A percentile compares a stretch with the other conserved stretches of the same genome.
These are phyloP conservation scores for Grammomys surdaster DNA, from an alignment of 2,113 vertebrate genomes.

Conservation along the genomic window DNA sequence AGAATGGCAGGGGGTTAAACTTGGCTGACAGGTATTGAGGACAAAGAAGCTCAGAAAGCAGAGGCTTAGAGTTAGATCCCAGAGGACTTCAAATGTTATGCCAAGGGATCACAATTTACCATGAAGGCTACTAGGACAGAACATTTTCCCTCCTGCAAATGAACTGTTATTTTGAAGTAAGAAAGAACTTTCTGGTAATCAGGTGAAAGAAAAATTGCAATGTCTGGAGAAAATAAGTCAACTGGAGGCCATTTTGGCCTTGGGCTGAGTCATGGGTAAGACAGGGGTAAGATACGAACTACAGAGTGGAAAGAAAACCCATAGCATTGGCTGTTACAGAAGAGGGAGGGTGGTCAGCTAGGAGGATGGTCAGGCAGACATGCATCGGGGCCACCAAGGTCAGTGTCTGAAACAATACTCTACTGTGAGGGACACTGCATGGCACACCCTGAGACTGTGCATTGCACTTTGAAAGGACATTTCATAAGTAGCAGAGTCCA, in stretches of 20 bases:
- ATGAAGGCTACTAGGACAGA: not conserved
- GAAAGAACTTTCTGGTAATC: not conserved
- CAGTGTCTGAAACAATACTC: not conserved
- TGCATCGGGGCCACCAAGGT: accelerated
- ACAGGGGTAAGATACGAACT: not conserved
- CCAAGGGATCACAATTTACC: not conserved
- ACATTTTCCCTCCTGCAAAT: not conserved
- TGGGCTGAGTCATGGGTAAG: not conserved
- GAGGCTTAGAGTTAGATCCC: not conserved
- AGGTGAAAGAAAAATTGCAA: not conserved
- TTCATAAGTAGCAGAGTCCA: not conserved
- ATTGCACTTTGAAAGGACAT: not conserved
- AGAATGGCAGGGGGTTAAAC: not conserved
- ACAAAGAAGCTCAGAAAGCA: not conserved
- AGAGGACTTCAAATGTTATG: not conserved
- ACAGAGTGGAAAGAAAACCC: not conserved
- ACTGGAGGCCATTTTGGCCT: not conserved
- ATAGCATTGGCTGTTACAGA: not conserved
- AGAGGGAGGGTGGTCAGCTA: not conserved
- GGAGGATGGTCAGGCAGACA: accelerated
- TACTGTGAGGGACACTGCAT: not conserved
- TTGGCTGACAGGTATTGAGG: not conserved
- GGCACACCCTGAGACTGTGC: not conserved
- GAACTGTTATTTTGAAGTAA: not conserved
- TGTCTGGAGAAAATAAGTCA: not conserved